Evolutionary conservation across 2,888 invertebrate genomes (phyloP).

Genomic region (Graphium colonna): DNA sequence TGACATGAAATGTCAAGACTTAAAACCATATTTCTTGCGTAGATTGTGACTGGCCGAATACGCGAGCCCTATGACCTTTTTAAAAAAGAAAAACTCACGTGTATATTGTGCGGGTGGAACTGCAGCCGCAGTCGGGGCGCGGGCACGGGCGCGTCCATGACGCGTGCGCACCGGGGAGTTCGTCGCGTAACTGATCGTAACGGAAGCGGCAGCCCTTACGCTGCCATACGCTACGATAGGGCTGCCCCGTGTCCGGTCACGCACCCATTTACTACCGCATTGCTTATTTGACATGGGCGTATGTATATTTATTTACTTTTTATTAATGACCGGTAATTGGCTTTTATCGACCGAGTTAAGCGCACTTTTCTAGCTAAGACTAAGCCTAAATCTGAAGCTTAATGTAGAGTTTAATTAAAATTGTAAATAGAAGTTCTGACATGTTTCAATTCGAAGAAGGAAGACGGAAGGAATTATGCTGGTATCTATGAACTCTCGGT

Average conservation of each 20-base stretch:
- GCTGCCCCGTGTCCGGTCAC: slow-evolving; percentile 38
- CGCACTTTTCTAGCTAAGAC: no score
- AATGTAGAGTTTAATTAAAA: no score
- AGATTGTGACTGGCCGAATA: not conserved
- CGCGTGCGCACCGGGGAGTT: slow-evolving; percentile 42
- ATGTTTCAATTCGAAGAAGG: no score
- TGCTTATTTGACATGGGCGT: not conserved
- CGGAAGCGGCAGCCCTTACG: slow-evolving; percentile 33
- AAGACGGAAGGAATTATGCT: no score
- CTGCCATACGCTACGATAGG: slow-evolving; percentile 48
- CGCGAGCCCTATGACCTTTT: not conserved
- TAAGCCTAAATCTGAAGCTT: no score
- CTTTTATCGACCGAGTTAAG: no score
- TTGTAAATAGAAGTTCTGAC: no score
- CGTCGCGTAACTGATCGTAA: slow-evolving; percentile 17
- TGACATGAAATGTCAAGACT: no score
- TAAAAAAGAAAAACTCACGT: slow-evolving; percentile 49
- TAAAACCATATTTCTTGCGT: not conserved
- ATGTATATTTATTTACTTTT: not conserved
- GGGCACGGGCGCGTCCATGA: slow-evolving; percentile 51
- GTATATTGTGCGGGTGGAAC: slow-evolving; percentile 69
- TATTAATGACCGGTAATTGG: not conserved
- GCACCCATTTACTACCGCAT: not conserved
- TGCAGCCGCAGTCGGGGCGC: slow-evolving; percentile 65
- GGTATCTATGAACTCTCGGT: no score